Percentiles rank a stretch among this genome's conserved stretches.
These are phyloP conservation scores for Hedychridium roseum DNA, from an alignment of 2,888 invertebrate species.

Conservation along the genomic window DNA sequence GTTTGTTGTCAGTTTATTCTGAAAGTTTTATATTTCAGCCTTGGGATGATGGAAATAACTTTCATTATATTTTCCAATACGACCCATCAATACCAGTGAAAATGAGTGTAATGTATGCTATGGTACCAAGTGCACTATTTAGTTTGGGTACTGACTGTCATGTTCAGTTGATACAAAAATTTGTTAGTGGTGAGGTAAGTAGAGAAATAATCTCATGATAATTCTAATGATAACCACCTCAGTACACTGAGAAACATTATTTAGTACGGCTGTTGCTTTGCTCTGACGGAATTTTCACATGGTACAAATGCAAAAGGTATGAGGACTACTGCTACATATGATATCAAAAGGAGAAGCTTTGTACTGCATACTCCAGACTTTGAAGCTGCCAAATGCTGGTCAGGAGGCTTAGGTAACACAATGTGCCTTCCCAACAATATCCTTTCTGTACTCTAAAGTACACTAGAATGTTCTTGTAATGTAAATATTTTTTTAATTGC, in stretches of 20 bases:
- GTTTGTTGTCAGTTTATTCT: no score
- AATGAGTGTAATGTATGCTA: slow-evolving; percentile 57
- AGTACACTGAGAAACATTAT: slow-evolving; percentile 6
- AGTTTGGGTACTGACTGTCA: slow-evolving; percentile 66
- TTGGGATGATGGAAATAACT: slow-evolving; percentile 2
- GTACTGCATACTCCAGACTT: slow-evolving; percentile 91
- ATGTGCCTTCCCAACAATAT: no score
- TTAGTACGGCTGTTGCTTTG: slow-evolving; percentile 81
- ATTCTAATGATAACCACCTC: not conserved
- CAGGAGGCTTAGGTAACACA: slow-evolving; percentile 89
- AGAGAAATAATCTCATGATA: slow-evolving; percentile 7
- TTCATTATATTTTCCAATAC: slow-evolving; percentile 52
- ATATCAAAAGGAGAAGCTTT: slow-evolving; percentile 79
- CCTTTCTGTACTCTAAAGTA: no score
- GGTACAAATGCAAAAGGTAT: slow-evolving; percentile 93
- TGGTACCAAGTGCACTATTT: slow-evolving; percentile 65
- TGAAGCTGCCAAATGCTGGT: slow-evolving; percentile 97
- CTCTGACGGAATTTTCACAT: slow-evolving; percentile 92
- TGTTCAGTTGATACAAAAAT: slow-evolving; percentile 50
- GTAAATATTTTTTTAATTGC: slow-evolving; percentile 19
- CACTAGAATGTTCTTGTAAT: slow-evolving; percentile 1
- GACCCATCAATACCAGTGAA: slow-evolving; percentile 60
- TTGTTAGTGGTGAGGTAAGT: slow-evolving; percentile 55
- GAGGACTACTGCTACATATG: slow-evolving; percentile 90
- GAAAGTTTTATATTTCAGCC: slow-evolving; percentile 20